Base-by-base conservation (phyloP, 2,888 invertebrate genomes). In the Meganola albula region DNA sequence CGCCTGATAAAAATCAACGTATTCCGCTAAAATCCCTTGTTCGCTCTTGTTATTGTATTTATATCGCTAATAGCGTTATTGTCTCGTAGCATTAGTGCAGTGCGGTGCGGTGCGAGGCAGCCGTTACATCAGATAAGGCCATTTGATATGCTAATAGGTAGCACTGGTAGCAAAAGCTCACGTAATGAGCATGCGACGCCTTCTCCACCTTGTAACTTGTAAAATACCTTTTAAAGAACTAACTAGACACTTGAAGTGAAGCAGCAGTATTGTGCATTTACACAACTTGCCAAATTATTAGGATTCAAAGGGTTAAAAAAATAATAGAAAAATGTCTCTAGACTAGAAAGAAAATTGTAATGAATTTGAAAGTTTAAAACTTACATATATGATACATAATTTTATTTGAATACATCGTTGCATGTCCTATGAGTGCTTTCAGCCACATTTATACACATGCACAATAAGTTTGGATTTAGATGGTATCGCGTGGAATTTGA, bases 391-490 rank as follows among this genome's bases (percentile, higher is more conserved):
- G n/a, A n/a, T n/a, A n/a, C n/a, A n/a, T n/a, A n/a, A n/a, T n/a
- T n/a, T n/a, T n/a, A n/a, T n/a, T n/a, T n/a, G n/a, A n/a, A n/a
- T n/a, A n/a, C n/a, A n/a, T n/a, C n/a, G n/a, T n/a, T n/a, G n/a
- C n/a, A n/a, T n/a, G n/a, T n/a, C n/a, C n/a, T n/a, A n/a, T n/a
- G n/a, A n/a, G n/a, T n/a, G n/a, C n/a, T n/a, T n/a, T n/a, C n/a
- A n/a, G n/a, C n/a, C n/a, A n/a, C n/a, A n/a, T n/a, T n/a, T n/a
- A n/a, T n/a, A n/a, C n/a, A n/a, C n/a, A n/a, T n/a, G n/a, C n/a
- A n/a, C n/a, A n/a, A n/a, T n/a, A n/a, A n/a, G n/a, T n/a, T 54
- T 66, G 75, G 79, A 79, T 84, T 79, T 71, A 73, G 83, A 83
- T 85, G 63, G 48, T 80, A 83, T 84, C 83, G 53, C 58, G 44